Percentiles rank a stretch among this genome's conserved stretches.
These are phyloP conservation scores for Sparidentex hasta DNA, from an alignment of 2,797 vertebrate species.

Conservation along the genomic window DNA sequence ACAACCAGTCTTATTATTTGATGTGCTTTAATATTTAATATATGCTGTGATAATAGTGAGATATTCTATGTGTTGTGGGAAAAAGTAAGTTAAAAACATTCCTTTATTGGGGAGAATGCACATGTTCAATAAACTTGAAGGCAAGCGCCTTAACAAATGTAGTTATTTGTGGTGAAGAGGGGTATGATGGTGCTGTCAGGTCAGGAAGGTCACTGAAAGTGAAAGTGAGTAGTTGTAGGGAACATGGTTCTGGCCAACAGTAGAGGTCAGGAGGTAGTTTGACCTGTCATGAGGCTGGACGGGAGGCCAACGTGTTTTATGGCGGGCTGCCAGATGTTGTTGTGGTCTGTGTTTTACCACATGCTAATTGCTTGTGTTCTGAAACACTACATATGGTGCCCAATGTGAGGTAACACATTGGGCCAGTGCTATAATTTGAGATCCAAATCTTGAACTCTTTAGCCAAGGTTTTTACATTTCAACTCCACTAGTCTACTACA, in stretches of 20 bases:
- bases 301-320: neutral
- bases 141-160: neutral
- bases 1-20: neutral
- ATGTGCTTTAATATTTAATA: neutral
- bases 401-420: too few relatives aligned
- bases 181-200: neutral
- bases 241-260: too few relatives aligned
- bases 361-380: too few relatives aligned
- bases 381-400: too few relatives aligned
- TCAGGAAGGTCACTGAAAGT: conserved; percentile 4
- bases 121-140: neutral
- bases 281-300: neutral
- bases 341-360: neutral
- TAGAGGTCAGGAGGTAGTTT: too few relatives aligned
- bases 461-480: too few relatives aligned
- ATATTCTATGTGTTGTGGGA: too few relatives aligned
- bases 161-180: neutral
- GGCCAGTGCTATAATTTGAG: too few relatives aligned
- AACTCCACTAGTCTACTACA: too few relatives aligned
- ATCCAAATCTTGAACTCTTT: too few relatives aligned
- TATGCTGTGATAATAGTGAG: neutral
- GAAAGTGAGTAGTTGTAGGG: too few relatives aligned
- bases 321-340: conserved; percentile 12
- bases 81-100: neutral
- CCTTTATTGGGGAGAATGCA: neutral